Evolutionary conservation across 1,140 invertebrate genomes (phyloP).

Genomic region (Phymorhynchus buccinoides): DNA sequence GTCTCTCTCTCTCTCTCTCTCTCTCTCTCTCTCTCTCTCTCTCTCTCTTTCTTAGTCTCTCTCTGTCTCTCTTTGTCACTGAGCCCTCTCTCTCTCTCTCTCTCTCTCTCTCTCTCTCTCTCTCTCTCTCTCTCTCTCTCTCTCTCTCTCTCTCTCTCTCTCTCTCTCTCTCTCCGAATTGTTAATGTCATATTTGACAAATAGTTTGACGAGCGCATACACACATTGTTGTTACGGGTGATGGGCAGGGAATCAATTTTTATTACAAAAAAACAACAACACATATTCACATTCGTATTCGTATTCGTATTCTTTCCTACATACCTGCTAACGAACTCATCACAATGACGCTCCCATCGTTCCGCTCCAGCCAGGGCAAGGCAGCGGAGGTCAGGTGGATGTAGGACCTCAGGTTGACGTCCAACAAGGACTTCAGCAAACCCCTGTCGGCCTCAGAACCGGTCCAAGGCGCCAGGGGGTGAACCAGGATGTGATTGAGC

Average conservation of each 20-base stretch:
- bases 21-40: not conserved
- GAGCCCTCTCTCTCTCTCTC: not conserved
- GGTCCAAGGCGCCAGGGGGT: conserved; percentile 58
- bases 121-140: not conserved
- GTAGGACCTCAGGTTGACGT: conserved; percentile 68
- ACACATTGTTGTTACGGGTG: no score
- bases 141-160: not conserved
- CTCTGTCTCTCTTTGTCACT: not conserved
- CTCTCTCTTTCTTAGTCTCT: not conserved
- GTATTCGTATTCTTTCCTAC: no score
- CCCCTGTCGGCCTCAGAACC: conserved; percentile 61
- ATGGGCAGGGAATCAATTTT: no score
- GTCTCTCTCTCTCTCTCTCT: not conserved
- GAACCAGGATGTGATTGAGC: conserved; percentile 65
- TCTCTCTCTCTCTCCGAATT: no score
- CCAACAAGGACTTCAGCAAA: conserved; percentile 53
- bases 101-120: not conserved
- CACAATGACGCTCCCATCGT: conserved; percentile 64
- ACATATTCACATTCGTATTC: no score
- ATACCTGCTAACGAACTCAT: conserved; percentile 65
- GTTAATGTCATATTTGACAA: no score
- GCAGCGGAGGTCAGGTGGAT: conserved; percentile 67
- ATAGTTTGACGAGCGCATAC: no score
- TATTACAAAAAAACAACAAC: no score
- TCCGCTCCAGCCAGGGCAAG: conserved; percentile 56